A percentile compares a stretch with the other conserved stretches of the same genome.
Conservation (phyloP, 2,113 vertebrate genomes). For the Cardinalis cardinalis region DNA sequence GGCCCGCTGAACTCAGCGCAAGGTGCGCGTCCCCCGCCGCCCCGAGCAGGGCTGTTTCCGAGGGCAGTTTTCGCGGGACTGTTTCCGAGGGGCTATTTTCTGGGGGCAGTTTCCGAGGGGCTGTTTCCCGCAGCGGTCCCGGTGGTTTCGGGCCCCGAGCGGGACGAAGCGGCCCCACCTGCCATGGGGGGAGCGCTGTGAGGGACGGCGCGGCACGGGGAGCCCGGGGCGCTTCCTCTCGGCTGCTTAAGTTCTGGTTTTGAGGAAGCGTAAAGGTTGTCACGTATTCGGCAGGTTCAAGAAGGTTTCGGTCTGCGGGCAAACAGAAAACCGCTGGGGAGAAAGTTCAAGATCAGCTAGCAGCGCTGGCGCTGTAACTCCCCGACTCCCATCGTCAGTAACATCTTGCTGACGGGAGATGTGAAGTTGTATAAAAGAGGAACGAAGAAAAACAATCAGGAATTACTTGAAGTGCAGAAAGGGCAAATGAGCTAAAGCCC, state of each 20-base stretch:
- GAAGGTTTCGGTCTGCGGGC: not conserved
- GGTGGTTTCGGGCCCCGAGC: fast-evolving
- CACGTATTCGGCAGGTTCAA: fast-evolving
- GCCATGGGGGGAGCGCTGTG: not conserved
- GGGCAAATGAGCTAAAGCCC: not conserved
- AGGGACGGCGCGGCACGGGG: not conserved
- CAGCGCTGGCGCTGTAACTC: fast-evolving
- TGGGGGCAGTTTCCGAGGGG: no score
- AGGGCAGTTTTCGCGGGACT: no score
- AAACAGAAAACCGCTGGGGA: fast-evolving
- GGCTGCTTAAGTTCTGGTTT: fast-evolving
- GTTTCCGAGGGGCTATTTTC: fast-evolving
- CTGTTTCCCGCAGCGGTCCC: not conserved
- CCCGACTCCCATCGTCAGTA: fast-evolving
- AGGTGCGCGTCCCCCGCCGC: fast-evolving
- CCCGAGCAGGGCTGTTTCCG: no score
- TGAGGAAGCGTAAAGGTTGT: not conserved
- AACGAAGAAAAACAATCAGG: not conserved
- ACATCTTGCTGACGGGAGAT: not conserved
- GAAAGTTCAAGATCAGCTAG: not conserved
- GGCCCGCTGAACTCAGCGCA: no score
- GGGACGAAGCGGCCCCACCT: not conserved
- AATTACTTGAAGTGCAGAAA: not conserved
- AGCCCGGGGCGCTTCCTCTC: fast-evolving
- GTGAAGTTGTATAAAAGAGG: not conserved